phyloP scores from a whole-genome alignment of 2,113 vertebrate genomes.

The Chinchilla lanigera region DNA sequence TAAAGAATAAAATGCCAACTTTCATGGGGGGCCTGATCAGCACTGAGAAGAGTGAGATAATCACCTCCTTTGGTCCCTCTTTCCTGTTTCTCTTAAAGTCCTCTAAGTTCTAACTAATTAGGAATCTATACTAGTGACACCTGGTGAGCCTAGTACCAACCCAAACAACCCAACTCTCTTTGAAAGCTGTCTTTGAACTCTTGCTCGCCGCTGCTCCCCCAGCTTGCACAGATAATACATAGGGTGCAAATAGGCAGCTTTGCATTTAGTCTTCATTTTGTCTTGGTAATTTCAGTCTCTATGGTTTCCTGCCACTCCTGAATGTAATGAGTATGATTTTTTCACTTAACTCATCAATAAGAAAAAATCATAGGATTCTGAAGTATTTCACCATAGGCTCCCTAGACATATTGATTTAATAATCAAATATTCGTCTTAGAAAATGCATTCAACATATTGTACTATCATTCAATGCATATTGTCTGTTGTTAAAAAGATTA shows the following conservation, averaged over 20 bases:
- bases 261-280: neutral
- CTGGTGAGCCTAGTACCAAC: neutral
- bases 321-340: neutral
- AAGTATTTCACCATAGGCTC: neutral
- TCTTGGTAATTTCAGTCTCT: neutral
- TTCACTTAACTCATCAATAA: neutral
- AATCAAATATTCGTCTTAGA: neutral
- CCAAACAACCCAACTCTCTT: neutral
- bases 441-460: neutral
- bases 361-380: neutral
- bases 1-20: constrained; percentile 11
- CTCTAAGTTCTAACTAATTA: neutral
- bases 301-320: neutral
- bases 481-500: constrained; percentile 15
- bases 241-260: neutral
- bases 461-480: neutral
- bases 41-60: neutral
- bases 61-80: neutral
- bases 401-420: neutral
- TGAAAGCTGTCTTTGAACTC: neutral
- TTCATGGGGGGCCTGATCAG: neutral
- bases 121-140: neutral
- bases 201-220: neutral
- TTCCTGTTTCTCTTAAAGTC: constrained; percentile 26
- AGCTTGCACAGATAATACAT: neutral